These are phyloP conservation scores for Aegithalos caudatus DNA, from an alignment of 2,113 vertebrate species.

Conservation along the genomic window DNA sequence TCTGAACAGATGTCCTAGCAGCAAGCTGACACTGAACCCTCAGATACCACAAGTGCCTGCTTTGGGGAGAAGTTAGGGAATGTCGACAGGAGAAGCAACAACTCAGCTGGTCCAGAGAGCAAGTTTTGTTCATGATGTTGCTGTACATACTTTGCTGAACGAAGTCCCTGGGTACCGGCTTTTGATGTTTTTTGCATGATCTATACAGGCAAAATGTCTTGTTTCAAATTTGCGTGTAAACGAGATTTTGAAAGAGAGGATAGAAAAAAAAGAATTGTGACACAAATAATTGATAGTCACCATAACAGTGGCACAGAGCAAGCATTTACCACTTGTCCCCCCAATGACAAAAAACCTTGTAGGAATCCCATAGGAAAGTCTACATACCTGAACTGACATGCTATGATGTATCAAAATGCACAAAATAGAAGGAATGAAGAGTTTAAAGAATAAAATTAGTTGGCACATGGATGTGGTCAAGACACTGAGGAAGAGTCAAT, in stretches of 20 bases:
- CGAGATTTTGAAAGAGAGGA: background rate
- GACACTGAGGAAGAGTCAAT: background rate
- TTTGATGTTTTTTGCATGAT: background rate
- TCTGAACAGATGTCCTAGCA: background rate
- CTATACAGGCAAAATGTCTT: background rate
- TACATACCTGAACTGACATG: background rate
- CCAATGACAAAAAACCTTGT: background rate
- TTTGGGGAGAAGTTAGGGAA: background rate
- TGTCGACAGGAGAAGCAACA: background rate
- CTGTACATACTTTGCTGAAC: too few relatives aligned
- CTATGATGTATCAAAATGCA: background rate
- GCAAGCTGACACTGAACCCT: background rate
- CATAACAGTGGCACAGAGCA: background rate
- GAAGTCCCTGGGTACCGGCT: background rate
- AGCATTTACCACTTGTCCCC: background rate
- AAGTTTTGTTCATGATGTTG: background rate
- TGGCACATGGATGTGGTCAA: background rate
- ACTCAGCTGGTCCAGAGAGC: background rate
- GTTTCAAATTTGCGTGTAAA: background rate
- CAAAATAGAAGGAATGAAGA: background rate
- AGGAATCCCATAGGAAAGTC: background rate
- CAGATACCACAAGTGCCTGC: background rate
- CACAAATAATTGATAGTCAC: background rate
- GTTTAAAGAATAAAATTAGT: background rate
- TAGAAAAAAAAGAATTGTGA: background rate